Percentiles rank a stretch among this genome's conserved stretches.
phyloP scores from a whole-genome alignment of 35 echinoderm and acorn worm species.

The Lytechinus variegatus region DNA sequence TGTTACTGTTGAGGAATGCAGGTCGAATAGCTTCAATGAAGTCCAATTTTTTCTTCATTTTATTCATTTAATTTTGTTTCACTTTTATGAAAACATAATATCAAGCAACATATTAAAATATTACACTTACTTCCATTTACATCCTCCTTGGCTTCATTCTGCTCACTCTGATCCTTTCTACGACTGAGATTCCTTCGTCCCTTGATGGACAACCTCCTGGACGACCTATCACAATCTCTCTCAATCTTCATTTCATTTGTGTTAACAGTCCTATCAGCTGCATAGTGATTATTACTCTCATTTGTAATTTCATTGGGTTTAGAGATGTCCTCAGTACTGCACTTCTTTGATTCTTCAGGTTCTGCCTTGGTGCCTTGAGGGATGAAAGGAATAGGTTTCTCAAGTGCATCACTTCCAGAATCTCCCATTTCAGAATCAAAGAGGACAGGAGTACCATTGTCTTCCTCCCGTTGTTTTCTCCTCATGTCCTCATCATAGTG shows the following conservation, averaged over 20 bases:
- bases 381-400: not conserved
- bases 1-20: too few relatives aligned
- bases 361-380: not conserved
- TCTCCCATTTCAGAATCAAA: conserved; percentile 56
- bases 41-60: too few relatives aligned
- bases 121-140: not conserved
- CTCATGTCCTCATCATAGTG: not conserved
- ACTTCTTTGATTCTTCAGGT: not conserved
- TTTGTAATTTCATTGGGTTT: not conserved
- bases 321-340: not conserved
- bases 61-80: too few relatives aligned
- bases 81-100: too few relatives aligned
- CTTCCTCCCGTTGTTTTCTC: conserved; percentile 14
- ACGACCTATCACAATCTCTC: not conserved
- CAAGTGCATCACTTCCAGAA: not conserved
- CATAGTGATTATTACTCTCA: not conserved
- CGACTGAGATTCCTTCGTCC: not conserved
- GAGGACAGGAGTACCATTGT: conserved; percentile 51
- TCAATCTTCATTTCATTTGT: not conserved
- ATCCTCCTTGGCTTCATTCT: not conserved
- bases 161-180: not conserved
- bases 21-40: too few relatives aligned
- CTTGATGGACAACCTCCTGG: not conserved
- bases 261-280: not conserved
- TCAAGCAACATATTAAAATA: too few relatives aligned